Conservation (phyloP, 2,888 invertebrate genomes). For the Drosophila acutilabella region DNA sequence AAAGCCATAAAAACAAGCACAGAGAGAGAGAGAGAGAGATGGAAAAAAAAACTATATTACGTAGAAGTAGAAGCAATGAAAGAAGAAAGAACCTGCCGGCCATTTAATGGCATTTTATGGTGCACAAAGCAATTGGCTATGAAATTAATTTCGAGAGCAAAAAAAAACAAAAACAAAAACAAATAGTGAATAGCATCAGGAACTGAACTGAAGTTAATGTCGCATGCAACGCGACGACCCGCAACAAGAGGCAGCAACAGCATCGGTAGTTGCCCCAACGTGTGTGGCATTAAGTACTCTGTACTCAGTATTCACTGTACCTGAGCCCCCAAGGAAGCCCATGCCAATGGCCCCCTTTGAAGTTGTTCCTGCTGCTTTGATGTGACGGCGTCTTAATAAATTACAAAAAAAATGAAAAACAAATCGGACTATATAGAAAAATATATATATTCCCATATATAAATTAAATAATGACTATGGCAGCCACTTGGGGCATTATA, state of each 20-base stretch:
- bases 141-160: conserved; percentile 73
- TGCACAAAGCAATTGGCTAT: conserved; percentile 72
- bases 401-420: background rate
- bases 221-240: conserved; percentile 69
- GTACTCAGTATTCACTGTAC: conserved; percentile 29
- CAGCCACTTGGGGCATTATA: conserved; percentile 44
- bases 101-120: conserved; percentile 70
- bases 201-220: conserved; percentile 74
- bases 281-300: conserved; percentile 51
- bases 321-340: conserved; percentile 35
- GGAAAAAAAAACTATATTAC: background rate
- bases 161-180: background rate
- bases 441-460: conserved; percentile 8
- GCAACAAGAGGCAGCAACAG: conserved; percentile 21
- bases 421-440: background rate
- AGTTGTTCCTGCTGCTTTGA: conserved; percentile 51
- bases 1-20: conserved; percentile 58
- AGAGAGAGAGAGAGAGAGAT: conserved; percentile 13
- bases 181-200: conserved; percentile 18
- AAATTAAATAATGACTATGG: conserved; percentile 39
- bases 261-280: conserved; percentile 26
- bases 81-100: conserved; percentile 41
- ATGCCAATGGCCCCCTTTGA: conserved; percentile 50
- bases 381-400: conserved; percentile 37
- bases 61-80: background rate